phyloP scores from a whole-genome alignment of 1,140 invertebrate genomes.

The Drosophila ambigua region DNA sequence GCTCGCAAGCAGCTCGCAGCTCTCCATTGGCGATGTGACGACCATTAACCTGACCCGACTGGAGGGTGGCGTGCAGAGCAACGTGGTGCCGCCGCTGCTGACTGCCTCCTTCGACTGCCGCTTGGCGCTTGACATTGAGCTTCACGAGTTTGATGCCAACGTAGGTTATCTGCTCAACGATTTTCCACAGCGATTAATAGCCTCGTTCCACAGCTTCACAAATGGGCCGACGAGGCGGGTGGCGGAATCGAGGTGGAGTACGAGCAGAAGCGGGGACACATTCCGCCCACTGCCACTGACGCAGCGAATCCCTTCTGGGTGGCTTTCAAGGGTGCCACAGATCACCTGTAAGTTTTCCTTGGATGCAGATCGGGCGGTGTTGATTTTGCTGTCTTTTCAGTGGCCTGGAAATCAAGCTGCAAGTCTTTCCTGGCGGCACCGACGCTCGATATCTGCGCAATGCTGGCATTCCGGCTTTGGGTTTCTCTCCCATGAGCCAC shows the following conservation, averaged over 20 bases:
- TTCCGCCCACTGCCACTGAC: constrained; percentile 88
- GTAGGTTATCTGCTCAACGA: background rate
- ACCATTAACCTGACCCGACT: constrained; percentile 94
- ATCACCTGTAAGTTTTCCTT: constrained; percentile 84
- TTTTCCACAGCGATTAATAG: background rate
- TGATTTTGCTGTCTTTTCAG: constrained; percentile 17
- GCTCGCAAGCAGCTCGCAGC: constrained; percentile 86
- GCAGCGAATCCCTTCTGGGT: constrained; percentile 91
- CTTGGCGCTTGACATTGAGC: constrained; percentile 88
- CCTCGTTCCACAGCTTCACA: constrained; percentile 84
- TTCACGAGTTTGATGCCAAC: constrained; percentile 86
- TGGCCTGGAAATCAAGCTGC: constrained; percentile 86
- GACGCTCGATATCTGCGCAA: constrained; percentile 89
- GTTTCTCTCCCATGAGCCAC: constrained; percentile 92
- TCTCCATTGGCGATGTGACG: constrained; percentile 92
- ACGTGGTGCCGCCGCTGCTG: constrained; percentile 94
- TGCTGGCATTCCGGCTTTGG: constrained; percentile 91
- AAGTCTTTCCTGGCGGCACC: constrained; percentile 92
- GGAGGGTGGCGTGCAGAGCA: constrained; percentile 95
- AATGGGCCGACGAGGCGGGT: constrained; percentile 93
- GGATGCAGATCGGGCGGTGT: background rate
- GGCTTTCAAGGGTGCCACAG: constrained; percentile 87
- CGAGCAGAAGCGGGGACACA: constrained; percentile 84
- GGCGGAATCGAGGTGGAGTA: constrained; percentile 88
- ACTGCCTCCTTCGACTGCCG: constrained; percentile 92